Evolutionary conservation across 2,113 vertebrate species (phyloP).

Genomic region (rabbit (Oryctolagus cuniculus)): mOryCun1.1 NC_091444.1:29776501-29777000

Average conservation of each 20-base stretch:
- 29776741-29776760: neutral
- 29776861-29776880: neutral
- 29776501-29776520: neutral
- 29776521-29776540: neutral
- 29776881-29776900: neutral
- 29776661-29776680: neutral
- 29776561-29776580: neutral
- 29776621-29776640: neutral
- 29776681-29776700: neutral
- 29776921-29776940: neutral
- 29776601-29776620: slow-evolving; percentile 19
- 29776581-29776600: neutral
- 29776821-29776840: neutral
- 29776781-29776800: neutral
- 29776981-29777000: neutral
- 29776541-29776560: neutral
- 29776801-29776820: neutral
- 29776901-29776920: neutral
- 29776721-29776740: neutral
- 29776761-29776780: neutral
- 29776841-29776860: neutral
- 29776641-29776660: neutral
- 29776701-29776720: neutral
- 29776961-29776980: neutral
- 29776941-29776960: neutral